Evolutionary conservation across 2,888 invertebrate genomes (phyloP).

Genomic region (Eupithecia centaureata): DNA sequence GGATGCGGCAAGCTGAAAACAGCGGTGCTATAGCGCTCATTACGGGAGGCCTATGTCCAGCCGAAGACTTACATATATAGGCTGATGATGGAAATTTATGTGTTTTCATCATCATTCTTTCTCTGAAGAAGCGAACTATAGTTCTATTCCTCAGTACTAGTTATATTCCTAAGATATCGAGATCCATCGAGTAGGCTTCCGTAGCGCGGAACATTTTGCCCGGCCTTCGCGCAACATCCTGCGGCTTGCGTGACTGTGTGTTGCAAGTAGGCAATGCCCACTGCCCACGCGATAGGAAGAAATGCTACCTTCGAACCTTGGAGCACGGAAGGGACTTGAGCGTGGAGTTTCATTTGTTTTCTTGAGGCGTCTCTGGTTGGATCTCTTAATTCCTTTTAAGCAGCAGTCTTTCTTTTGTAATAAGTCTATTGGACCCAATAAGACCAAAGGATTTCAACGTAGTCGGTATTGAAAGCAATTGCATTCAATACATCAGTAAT

Average conservation of each 20-base stretch:
- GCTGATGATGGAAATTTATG: too few relatives aligned
- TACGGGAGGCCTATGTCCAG: too few relatives aligned
- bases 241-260: slow-evolving; percentile 53
- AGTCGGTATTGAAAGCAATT: too few relatives aligned
- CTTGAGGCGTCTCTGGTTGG: neutral
- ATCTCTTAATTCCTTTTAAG: neutral
- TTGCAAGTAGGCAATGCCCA: slow-evolving; percentile 44
- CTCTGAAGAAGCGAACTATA: too few relatives aligned
- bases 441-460: too few relatives aligned
- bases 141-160: neutral
- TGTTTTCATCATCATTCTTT: too few relatives aligned
- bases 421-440: too few relatives aligned
- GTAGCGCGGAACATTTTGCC: slow-evolving; percentile 33
- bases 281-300: slow-evolving; percentile 19
- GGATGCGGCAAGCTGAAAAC: too few relatives aligned
- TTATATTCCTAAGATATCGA: neutral
- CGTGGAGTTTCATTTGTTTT: slow-evolving; percentile 4
- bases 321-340: neutral
- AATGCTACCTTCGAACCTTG: slow-evolving; percentile 8
- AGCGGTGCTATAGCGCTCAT: too few relatives aligned
- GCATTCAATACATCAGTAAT: too few relatives aligned
- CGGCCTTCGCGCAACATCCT: slow-evolving; percentile 56
- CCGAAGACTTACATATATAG: too few relatives aligned
- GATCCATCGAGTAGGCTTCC: slow-evolving; percentile 12
- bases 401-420: too few relatives aligned